phyloP scores from a whole-genome alignment of 2,888 invertebrate species.

The Drosophila putrida region DNA sequence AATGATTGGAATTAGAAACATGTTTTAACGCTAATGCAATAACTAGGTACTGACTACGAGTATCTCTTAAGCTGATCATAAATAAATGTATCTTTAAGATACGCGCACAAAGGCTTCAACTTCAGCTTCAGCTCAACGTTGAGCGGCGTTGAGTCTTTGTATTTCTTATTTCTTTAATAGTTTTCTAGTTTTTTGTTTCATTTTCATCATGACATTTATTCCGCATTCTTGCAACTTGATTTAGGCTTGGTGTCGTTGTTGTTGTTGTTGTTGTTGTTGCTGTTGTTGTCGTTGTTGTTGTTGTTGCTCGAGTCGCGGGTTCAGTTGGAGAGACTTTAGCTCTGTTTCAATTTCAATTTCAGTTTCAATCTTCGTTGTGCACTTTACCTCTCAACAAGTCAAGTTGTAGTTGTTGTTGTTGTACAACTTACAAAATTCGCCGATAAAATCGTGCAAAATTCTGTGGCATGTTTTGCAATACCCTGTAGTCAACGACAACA shows the following conservation, averaged over 20 bases:
- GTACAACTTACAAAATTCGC: constrained; percentile 46
- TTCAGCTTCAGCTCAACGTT: constrained; percentile 18
- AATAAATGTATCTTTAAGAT: constrained; percentile 59
- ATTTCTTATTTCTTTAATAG: constrained; percentile 21
- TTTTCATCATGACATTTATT: constrained; percentile 75
- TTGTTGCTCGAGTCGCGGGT: constrained; percentile 42
- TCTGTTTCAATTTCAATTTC: constrained; percentile 35
- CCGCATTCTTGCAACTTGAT: constrained; percentile 81
- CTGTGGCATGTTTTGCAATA: constrained; percentile 34
- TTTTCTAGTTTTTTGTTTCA: constrained; percentile 42
- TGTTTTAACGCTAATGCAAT: constrained; percentile 50
- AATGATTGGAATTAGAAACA: constrained; percentile 37
- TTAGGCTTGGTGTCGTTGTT: constrained; percentile 73
- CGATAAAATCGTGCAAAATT: constrained; percentile 59
- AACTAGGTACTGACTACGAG: constrained; percentile 46
- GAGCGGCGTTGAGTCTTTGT: constrained; percentile 18
- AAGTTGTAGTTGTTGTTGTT: constrained; percentile 17
- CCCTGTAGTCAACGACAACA: constrained; percentile 4
- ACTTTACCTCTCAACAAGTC: constrained; percentile 40
- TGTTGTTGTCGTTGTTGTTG: constrained; percentile 11
- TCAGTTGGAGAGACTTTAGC: constrained; percentile 27
- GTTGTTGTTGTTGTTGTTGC: constrained; percentile 26
- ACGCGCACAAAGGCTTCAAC: constrained; percentile 44
- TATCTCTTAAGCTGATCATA: constrained; percentile 31
- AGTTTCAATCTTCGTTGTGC: constrained; percentile 20